These are phyloP conservation scores for Bombyx huttoni DNA, from an alignment of 2,888 invertebrate genomes.

Conservation along the genomic window DNA sequence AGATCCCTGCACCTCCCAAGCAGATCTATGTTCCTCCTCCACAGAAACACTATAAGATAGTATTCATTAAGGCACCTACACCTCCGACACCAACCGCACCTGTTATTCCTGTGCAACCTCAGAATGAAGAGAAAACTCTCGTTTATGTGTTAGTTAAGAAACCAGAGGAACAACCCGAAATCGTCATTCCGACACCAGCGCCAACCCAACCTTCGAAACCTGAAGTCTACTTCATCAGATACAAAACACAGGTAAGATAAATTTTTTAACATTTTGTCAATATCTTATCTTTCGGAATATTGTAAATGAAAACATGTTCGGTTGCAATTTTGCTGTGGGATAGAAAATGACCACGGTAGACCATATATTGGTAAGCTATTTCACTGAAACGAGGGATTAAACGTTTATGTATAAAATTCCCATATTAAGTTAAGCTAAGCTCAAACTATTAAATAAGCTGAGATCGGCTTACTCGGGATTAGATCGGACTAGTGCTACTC, in stretches of 20 bases:
- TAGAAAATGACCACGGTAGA: too few species aligned
- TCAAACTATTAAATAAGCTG: too few species aligned
- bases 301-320: too few species aligned
- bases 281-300: too few species aligned
- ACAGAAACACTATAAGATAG: conserved; percentile 88
- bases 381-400: too few species aligned
- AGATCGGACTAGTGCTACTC: too few species aligned
- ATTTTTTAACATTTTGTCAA: too few species aligned
- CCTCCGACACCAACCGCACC: conserved; percentile 76
- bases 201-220: conserved; percentile 91
- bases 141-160: conserved; percentile 92
- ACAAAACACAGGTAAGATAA: conserved; percentile 81
- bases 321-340: too few species aligned
- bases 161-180: conserved; percentile 86
- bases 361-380: too few species aligned
- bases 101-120: conserved; percentile 78
- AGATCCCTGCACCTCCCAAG: conserved; percentile 77
- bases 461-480: too few species aligned
- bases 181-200: conserved; percentile 83
- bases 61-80: conserved; percentile 83
- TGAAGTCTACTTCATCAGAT: conserved; percentile 92
- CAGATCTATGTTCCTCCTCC: conserved; percentile 70
- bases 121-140: conserved; percentile 90
- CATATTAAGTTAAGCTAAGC: too few species aligned
- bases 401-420: too few species aligned